These are phyloP conservation scores for Atta cephalotes DNA, from an alignment of 1,140 invertebrate species.

Conservation along the genomic window DNA sequence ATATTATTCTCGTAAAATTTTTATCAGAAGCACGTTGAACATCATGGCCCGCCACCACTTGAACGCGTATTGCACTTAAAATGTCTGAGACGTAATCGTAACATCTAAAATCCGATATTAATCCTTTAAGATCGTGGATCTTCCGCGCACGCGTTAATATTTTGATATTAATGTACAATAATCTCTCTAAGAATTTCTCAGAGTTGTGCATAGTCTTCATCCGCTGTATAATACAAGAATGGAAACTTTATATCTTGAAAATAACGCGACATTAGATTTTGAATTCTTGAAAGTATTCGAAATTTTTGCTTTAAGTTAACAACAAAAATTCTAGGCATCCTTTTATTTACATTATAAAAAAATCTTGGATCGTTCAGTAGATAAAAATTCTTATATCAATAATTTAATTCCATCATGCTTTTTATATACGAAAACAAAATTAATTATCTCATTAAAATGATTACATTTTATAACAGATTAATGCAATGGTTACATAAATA, in stretches of 20 bases:
- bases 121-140: slow-evolving; percentile 4
- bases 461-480: neutral
- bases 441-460: neutral
- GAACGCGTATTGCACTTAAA: slow-evolving; percentile 48
- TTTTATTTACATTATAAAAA: neutral
- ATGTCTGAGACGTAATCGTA: slow-evolving; percentile 28
- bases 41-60: neutral
- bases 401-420: neutral
- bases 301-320: neutral
- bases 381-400: neutral
- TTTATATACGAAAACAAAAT: neutral
- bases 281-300: neutral
- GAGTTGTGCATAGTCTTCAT: neutral
- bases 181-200: neutral
- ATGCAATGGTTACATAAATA: neutral
- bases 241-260: slow-evolving; percentile 21
- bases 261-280: neutral
- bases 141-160: neutral
- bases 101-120: slow-evolving; percentile 31
- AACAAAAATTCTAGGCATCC: neutral
- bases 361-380: neutral
- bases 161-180: slow-evolving; percentile 39
- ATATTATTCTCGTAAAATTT: slow-evolving; percentile 64
- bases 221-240: slow-evolving; percentile 1
- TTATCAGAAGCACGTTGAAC: slow-evolving; percentile 60